Base-by-base conservation (phyloP, 1,140 invertebrate genomes). In the Triops longicaudatus region DNA sequence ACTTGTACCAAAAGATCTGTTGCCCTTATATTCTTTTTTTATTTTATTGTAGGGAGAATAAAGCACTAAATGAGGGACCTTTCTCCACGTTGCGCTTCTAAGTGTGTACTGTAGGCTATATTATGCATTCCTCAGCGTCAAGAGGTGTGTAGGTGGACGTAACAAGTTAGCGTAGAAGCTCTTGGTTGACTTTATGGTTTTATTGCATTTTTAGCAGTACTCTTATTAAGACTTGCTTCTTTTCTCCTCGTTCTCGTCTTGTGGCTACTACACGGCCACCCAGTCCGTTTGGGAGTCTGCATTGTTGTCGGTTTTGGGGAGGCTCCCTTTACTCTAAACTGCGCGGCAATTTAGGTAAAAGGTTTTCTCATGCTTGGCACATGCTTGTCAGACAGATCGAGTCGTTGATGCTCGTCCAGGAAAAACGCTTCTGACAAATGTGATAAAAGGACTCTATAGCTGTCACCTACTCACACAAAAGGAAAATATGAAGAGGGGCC, bases 401-500 rank as follows among this genome's bases (percentile, higher is more conserved):
- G 50, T 63, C 50, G 50, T 63, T 63, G 50, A 63, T 22, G 50
- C 50, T 63, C 50, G 50, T 63, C 17, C 50, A 63, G 22, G n/a
- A n/a, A 63, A 63, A 63, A 63, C 50, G 50, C 50, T 63, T 63
- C 50, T 63, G 50, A 63, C 50, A 63, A 63, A 63, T 63, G 50
- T 63, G 50, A 63, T 63, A 63, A 63, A 63, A 63, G 50, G 50
- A 63, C 50, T 22, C 50, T 63, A 63, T 63, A 63, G 50, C 50
- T 63, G 50, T 63, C 50, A 63, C 50, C 50, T 1, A 63, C 50
- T 63, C 50, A 22, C 17, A 63, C 50, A 63, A 63, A 63, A 63
- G 50, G 22, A 63, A n/a, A 12, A n/a, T 63, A n/a, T 63, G 14
- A n/a, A 17, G 50, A 63, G 14, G 50, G n/a, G 43, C 11, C 43